Evolutionary conservation across 1,140 invertebrate genomes (phyloP), one percentile per base, ranked within the genome.

Genomic region (Leptinotarsa undecemlineata): DNA sequence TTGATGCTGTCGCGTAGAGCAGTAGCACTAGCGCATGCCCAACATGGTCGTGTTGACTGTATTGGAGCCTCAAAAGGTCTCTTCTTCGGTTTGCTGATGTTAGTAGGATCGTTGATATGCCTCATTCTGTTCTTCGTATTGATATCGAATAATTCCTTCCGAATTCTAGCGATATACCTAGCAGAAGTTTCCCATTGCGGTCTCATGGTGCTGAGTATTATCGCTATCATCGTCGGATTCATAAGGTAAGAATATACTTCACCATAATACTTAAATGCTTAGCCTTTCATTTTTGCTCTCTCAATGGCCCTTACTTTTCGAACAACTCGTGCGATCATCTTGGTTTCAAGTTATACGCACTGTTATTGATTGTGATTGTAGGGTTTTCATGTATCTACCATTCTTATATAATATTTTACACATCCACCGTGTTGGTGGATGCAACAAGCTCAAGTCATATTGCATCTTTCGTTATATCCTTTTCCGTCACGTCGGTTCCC

Each of bases 41-140:
- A 88, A 85, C 91, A 92, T 77, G 93, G 93, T 71, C 89, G 94
- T 71, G 94, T 96, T 60, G 95, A 97, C 85, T 98, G 95, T 84
- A 93, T 96, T 48, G 95, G 96, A 17, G 95, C 96, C 60, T 96
- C 94, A 83, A 95, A 95, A 83, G 96, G 96, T 77, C 89, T 97
- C n/a, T 98, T 98, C 90, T 94, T 95, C 85, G 96, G 95, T 75
- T 90, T 97, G 19, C 89, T 98, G 20, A 89, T 96, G 57, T 87
- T 97, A 71, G 95, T 97, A 47, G 94, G 93, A n/a, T 95, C 95
- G 5, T 88, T 97, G 62, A 97, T 97, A 83, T 97, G 95, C 85
- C 87, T 97, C 82, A 97, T 97, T 79, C 90, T 97, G 42, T 98
- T 97, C 91, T 97, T 97, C 87, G 95, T 97, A 48, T 88, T 97